Evolutionary conservation across 1,140 invertebrate genomes (phyloP).

Genomic region (Lasioglossum baleicum): DNA sequence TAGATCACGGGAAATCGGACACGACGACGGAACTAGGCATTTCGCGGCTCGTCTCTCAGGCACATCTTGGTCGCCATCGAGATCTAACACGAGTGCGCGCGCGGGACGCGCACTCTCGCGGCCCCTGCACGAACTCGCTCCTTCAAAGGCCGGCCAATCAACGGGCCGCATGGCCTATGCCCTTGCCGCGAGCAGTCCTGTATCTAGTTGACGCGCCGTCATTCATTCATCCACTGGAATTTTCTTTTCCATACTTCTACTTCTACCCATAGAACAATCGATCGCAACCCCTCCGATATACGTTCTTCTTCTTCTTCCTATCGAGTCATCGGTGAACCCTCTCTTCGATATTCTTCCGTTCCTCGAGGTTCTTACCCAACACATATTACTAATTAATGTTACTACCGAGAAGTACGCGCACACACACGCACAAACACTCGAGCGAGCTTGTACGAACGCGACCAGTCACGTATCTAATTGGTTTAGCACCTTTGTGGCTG

Average conservation of each 20-base stretch:
- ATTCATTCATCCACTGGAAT: conserved; percentile 35
- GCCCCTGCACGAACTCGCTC: conserved; percentile 24
- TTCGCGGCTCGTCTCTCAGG: conserved; percentile 49
- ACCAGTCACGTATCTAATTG: conserved; percentile 37
- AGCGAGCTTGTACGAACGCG: not conserved
- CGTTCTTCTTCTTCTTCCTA: no score
- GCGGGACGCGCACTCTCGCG: conserved; percentile 46
- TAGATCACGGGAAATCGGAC: conserved; percentile 21
- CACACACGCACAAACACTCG: not conserved
- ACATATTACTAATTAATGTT: conserved; percentile 31
- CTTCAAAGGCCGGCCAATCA: conserved; percentile 53
- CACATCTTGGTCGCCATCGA: conserved; percentile 63
- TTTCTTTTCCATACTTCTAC: not conserved
- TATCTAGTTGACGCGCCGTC: conserved; percentile 45
- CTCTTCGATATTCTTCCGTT: no score
- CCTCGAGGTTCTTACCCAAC: not conserved
- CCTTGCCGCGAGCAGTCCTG: conserved; percentile 50
- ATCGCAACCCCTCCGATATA: no score
- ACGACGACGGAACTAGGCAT: conserved; percentile 29
- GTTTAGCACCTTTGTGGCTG: conserved; percentile 19
- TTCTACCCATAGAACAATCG: no score
- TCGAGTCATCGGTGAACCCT: no score
- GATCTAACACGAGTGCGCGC: conserved; percentile 55
- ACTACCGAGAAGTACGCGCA: conserved; percentile 24
- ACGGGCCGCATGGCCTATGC: conserved; percentile 47